phyloP scores from a whole-genome alignment of 2,888 invertebrate genomes.

The Polydrusus cervinus region DNA sequence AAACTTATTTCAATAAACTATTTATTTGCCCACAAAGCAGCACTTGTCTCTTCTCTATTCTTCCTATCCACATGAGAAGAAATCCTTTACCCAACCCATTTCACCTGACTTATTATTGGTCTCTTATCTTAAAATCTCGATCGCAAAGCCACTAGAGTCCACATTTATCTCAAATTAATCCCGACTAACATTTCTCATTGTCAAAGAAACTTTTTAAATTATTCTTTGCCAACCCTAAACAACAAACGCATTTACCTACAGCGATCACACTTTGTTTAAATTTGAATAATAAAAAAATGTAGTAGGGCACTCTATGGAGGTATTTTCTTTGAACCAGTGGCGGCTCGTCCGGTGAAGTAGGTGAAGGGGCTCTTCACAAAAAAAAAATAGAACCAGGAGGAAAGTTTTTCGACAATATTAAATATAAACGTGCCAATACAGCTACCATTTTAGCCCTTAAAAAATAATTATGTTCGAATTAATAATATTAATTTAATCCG shows the following conservation, averaged over 20 bases:
- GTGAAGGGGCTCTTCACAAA: no score
- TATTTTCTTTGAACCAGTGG: no score
- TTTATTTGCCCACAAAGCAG: not conserved
- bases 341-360: no score
- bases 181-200: conserved; percentile 48
- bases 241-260: conserved; percentile 43
- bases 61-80: conserved; percentile 35
- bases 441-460: no score
- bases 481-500: no score
- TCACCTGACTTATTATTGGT: conserved; percentile 51
- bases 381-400: no score
- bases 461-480: no score
- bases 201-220: conserved; percentile 38
- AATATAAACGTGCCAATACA: no score
- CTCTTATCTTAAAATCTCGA: conserved; percentile 55
- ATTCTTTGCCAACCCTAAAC: conserved; percentile 33
- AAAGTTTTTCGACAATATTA: no score
- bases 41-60: conserved; percentile 28
- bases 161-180: conserved; percentile 54
- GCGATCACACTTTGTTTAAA: conserved; percentile 24
- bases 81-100: conserved; percentile 41
- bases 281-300: conserved; percentile 30
- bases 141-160: conserved; percentile 52
- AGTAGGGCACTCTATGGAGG: not conserved
- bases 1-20: no score